These are phyloP conservation scores for Heliconius hortense DNA, from an alignment of 2,888 invertebrate species.

Conservation along the genomic window DNA sequence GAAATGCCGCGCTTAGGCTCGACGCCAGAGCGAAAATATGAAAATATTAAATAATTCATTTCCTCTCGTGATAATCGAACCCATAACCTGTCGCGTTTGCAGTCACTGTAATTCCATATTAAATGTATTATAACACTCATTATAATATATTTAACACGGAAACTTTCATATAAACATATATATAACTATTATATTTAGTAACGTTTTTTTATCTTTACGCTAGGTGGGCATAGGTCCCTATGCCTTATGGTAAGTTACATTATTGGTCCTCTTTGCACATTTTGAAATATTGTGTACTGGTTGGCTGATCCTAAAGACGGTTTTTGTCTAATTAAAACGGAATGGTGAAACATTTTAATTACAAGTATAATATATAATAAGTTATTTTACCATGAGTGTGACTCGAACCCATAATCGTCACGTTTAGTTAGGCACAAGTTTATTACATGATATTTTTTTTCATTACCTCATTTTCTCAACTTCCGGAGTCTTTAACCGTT, in stretches of 20 bases:
- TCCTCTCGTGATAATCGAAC: not conserved
- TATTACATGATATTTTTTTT: not conserved
- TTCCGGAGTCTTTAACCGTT: slow-evolving; percentile 11
- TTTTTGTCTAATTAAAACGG: slow-evolving; percentile 7
- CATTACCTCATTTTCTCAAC: not conserved
- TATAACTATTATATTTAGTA: not conserved
- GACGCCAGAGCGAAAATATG: not conserved
- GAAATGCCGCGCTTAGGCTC: not conserved
- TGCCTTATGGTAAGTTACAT: not conserved
- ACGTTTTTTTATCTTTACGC: not conserved
- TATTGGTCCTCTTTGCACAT: not conserved
- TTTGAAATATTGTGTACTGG: not conserved
- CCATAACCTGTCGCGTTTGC: not conserved
- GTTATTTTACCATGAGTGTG: not conserved
- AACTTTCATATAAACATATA: not conserved
- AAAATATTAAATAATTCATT: not conserved
- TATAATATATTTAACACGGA: not conserved
- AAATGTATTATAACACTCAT: not conserved
- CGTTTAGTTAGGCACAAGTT: slow-evolving; percentile 6
- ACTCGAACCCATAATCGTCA: not conserved
- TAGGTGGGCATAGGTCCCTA: not conserved
- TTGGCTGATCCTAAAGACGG: not conserved
- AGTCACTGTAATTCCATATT: not conserved
- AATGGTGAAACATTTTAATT: not conserved
- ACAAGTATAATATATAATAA: not conserved